These are phyloP conservation scores for Budorcas taxicolor DNA, from an alignment of 2,113 vertebrate species.

Conservation along the genomic window DNA sequence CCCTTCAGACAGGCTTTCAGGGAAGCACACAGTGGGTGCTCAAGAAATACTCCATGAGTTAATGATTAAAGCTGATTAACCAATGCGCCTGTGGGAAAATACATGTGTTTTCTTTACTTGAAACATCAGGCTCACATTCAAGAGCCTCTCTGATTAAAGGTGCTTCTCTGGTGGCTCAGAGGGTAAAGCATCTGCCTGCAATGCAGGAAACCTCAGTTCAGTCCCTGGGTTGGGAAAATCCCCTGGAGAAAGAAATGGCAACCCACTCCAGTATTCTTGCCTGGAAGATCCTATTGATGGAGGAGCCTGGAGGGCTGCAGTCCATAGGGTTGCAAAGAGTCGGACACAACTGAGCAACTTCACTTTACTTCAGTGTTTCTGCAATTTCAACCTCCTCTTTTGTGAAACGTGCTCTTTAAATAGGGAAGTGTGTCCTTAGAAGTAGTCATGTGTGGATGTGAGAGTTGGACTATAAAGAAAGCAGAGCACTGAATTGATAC, in stretches of 20 bases:
- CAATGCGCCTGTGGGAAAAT: not conserved
- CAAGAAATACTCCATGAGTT: not conserved
- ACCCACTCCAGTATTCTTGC: not conserved
- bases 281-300: not conserved
- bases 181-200: not conserved
- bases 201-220: rapidly evolving
- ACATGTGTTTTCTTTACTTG: not conserved
- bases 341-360: not conserved
- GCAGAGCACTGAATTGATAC: too few species aligned
- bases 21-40: not conserved
- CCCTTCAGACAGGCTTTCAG: not conserved
- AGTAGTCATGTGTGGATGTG: too few species aligned
- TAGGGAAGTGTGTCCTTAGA: too few species aligned
- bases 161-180: not conserved
- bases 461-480: too few species aligned
- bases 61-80: not conserved
- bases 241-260: not conserved
- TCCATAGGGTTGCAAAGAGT: not conserved
- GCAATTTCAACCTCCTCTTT: too few species aligned
- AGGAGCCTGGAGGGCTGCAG: not conserved
- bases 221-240: not conserved
- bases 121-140: not conserved
- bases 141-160: not conserved
- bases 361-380: not conserved
- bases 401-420: too few species aligned